Evolutionary conservation across 1,140 invertebrate species (phyloP).

Genomic region (Eriosoma lanigerum): DNA sequence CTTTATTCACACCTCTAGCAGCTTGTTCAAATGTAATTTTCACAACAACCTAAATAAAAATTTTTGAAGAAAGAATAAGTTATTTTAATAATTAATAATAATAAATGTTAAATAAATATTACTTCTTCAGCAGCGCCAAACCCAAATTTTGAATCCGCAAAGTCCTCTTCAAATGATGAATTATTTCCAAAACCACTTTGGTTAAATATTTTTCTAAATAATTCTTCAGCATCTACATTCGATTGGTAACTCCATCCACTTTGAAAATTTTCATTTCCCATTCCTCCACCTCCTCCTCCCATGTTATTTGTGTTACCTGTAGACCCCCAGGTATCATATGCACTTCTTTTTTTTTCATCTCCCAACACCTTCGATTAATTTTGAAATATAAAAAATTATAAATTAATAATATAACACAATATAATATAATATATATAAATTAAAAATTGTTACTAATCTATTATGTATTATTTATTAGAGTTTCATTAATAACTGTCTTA

Average conservation of each 20-base stretch:
- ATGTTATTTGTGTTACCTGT: conserved; percentile 79
- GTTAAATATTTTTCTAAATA: conserved; percentile 90
- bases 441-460: too few relatives aligned
- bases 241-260: conserved; percentile 80
- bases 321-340: conserved; percentile 92
- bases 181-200: conserved; percentile 65
- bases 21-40: conserved; percentile 94
- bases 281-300: conserved; percentile 56
- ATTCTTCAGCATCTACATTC: conserved; percentile 90
- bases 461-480: too few relatives aligned
- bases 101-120: neutral
- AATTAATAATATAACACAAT: too few relatives aligned
- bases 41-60: conserved; percentile 63
- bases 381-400: too few relatives aligned
- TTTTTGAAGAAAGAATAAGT: conserved; percentile 62
- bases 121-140: conserved; percentile 90
- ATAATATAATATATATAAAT: too few relatives aligned
- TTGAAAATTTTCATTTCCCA: conserved; percentile 64
- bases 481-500: too few relatives aligned
- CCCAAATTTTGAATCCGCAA: conserved; percentile 69
- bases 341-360: conserved; percentile 86
- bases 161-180: conserved; percentile 68
- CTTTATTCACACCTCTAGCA: conserved; percentile 92
- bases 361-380: conserved; percentile 89
- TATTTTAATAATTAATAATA: conserved; percentile 8